A percentile compares a stretch with the other conserved stretches of the same genome.
phyloP scores from a whole-genome alignment of 1,140 invertebrate genomes.

The Megalopta genalis region DNA sequence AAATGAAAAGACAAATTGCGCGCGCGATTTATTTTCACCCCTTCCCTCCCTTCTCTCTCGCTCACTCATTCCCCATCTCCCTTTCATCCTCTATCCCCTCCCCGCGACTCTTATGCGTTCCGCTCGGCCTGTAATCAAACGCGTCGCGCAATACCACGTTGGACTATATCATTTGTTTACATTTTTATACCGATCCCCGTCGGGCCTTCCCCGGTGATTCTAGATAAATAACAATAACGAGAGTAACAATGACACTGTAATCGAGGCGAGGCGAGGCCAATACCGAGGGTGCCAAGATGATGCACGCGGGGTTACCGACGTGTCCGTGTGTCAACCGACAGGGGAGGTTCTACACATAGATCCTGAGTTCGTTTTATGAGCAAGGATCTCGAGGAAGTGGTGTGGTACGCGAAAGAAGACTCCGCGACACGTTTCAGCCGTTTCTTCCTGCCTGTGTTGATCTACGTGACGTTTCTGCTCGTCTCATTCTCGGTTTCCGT shows the following conservation, averaged over 20 bases:
- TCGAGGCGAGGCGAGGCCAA: background rate
- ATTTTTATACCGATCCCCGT: background rate
- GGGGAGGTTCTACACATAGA: background rate
- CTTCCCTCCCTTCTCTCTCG: background rate
- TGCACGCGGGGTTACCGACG: background rate
- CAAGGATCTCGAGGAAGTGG: slow-evolving; percentile 4
- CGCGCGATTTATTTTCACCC: background rate
- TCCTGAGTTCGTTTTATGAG: background rate
- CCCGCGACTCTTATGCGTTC: background rate
- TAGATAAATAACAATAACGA: background rate
- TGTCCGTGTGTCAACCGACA: background rate
- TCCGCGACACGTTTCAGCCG: background rate
- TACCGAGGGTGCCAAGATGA: background rate
- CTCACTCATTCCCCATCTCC: background rate
- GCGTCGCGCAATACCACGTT: background rate
- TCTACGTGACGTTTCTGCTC: background rate
- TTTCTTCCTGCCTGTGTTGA: background rate
- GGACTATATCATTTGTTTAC: background rate
- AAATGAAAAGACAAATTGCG: background rate
- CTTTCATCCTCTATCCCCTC: background rate
- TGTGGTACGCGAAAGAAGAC: slow-evolving; percentile 14
- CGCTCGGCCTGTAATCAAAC: background rate
- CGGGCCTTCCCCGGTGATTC: background rate
- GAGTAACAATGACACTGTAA: background rate
- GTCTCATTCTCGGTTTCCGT: slow-evolving; percentile 1